Evolutionary conservation across 2,888 invertebrate genomes (phyloP), one percentile per base, ranked within the genome.

Genomic region (Dinocampus coccinellae): DNA sequence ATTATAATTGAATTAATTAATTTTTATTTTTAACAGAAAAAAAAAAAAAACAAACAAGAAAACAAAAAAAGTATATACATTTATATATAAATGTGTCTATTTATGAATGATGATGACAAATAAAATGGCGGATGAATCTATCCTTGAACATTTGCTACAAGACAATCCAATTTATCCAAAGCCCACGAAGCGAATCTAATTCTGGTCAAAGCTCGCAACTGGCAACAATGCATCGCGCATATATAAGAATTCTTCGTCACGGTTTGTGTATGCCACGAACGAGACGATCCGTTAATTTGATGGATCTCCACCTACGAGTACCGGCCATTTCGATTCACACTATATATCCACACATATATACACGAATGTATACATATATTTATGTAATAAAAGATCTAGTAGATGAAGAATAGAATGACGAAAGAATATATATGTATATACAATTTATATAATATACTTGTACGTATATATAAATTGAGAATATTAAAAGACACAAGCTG

Each of bases 241-340:
- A 29, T 33, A 33, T 26, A 33, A 33, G 70, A 65, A 70, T 70
- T 60, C 52, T 26, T 70, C 60, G 70, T 70, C 65, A 70, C 60
- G 70, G 64, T 65, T 58, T 16, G 39, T 33, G 16, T 57, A 55
- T 69, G 53, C 33, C 22, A 20, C 58, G 33, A 47, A 34, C 64
- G 64, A 65, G 60, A 64, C 26, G 47, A 47, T 29, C 11, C 69
- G 64, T 70, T 70, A 65, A 70, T 70, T 60, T 70, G 70, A 70
- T 70, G 60, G 58, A 70, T 70, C 63, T 70, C 47, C 47, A 47
- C 29, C 63, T 47, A 63, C 26, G 26, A 47, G 9, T 42, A 11
- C 3, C 22, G 11, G n/a, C 1, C n/a, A 47, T 63, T 42, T 29
- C n/a, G 29, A 42, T 16, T 55, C 11, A 61, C 10, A 7, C 26